A percentile compares a stretch with the other conserved stretches of the same genome.
Conservation (phyloP, 2,113 vertebrate species). For the Catharus minimus region DNA sequence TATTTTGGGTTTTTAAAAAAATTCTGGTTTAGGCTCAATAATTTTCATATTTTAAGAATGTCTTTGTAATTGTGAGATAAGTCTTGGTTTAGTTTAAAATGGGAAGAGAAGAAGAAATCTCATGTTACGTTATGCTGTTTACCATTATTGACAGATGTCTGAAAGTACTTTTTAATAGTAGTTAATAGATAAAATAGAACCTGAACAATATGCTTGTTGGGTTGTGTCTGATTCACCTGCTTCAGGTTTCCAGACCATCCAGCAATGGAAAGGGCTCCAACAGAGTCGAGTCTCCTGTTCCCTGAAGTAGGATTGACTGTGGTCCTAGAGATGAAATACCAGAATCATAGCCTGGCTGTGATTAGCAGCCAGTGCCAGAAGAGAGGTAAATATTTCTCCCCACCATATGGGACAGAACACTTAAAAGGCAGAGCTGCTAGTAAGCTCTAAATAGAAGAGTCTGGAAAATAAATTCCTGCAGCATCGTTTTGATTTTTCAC, state of each 20-base stretch:
- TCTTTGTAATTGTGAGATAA: neutral
- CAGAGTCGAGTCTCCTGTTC: fast-evolving
- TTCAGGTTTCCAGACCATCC: neutral
- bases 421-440: neutral
- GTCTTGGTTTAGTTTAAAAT: neutral
- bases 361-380: neutral
- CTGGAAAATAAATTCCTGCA: neutral
- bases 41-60: neutral
- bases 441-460: neutral
- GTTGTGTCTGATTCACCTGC: neutral
- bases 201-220: neutral
- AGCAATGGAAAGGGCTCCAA: neutral
- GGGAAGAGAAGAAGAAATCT: neutral
- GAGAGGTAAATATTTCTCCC: neutral
- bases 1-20: neutral
- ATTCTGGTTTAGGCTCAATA: neutral
- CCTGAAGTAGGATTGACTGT: neutral
- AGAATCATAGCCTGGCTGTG: neutral
- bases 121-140: neutral
- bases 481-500: neutral
- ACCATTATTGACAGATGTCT: neutral
- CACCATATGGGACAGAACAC: neutral
- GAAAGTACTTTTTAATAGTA: neutral
- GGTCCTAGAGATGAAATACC: neutral
- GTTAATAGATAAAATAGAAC: neutral